phyloP scores from a whole-genome alignment of 2,888 invertebrate genomes.

The Sceliomorpha sp. region DNA sequence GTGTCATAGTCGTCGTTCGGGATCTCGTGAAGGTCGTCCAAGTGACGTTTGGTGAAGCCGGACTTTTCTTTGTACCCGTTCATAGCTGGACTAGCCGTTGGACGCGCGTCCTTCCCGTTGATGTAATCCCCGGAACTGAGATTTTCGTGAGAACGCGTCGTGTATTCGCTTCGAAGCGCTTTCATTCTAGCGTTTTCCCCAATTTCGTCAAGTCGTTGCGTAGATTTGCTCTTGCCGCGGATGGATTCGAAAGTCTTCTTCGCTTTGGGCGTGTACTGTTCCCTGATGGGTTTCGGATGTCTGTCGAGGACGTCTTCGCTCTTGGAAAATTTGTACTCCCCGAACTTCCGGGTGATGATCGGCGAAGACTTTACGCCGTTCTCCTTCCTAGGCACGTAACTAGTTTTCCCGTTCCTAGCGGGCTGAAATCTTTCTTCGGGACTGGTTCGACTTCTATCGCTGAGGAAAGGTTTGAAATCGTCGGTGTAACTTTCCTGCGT shows the following conservation, averaged over 20 bases:
- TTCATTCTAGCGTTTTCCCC: slow-evolving; percentile 66
- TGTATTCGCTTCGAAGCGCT: slow-evolving; percentile 69
- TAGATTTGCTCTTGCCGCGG: slow-evolving; percentile 75
- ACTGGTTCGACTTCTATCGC: slow-evolving; percentile 67
- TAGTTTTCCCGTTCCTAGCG: slow-evolving; percentile 37
- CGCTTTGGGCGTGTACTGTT: slow-evolving; percentile 65
- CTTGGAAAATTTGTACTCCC: slow-evolving; percentile 72
- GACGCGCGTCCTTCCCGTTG: slow-evolving; percentile 74
- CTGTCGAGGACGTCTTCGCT: slow-evolving; percentile 72
- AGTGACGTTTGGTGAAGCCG: slow-evolving; percentile 63
- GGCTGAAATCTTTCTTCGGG: slow-evolving; percentile 66
- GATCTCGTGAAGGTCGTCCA: slow-evolving; percentile 70
- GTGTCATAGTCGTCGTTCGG: slow-evolving; percentile 77
- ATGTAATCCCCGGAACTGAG: slow-evolving; percentile 70
- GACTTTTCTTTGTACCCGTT: slow-evolving; percentile 64
- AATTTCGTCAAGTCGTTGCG: slow-evolving; percentile 73
- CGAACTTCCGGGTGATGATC: slow-evolving; percentile 62
- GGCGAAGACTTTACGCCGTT: slow-evolving; percentile 61
- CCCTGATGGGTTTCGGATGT: slow-evolving; percentile 54
- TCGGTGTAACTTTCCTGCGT: slow-evolving; percentile 71
- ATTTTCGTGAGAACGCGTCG: slow-evolving; percentile 75
- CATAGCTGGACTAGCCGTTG: slow-evolving; percentile 56
- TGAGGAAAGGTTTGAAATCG: slow-evolving; percentile 70
- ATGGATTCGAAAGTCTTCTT: slow-evolving; percentile 72
- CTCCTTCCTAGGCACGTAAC: slow-evolving; percentile 48